Evolutionary conservation across 2,113 vertebrate species (phyloP), one percentile per base, ranked within the genome.

Genomic region (Acrocephalus kingi): DNA sequence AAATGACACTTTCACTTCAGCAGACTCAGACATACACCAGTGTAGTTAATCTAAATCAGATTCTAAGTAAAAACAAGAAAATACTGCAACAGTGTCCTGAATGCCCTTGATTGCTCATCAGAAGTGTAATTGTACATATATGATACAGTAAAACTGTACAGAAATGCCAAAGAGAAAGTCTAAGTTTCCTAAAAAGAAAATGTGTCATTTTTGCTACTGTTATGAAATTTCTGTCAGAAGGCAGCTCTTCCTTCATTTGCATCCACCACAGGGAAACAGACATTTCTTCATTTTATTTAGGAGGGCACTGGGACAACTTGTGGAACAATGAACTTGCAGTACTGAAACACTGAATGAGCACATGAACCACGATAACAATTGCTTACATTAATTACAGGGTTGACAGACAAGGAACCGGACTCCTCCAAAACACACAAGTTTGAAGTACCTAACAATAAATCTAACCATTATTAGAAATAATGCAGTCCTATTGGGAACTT

Each of bases 1-100:
- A 87, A 96, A 91, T 37, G 27, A 83, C 75, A 83, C 78, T 85
- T 78, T n/a, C 69, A 82, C 81, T 94, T 87, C 78, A 69, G 61
- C 19, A 84, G 69, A 56, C 55, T 83, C 80, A 75, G 64, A 73
- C 71, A 62, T 11, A 48, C 9, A 83, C 46, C 35, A 51, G 0
- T 9, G 67, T 3, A 67, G 68, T 76, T 73, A 80, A 90, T 79
- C 54, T 85, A 27, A 76, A 41, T 79, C 56, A 59, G 6, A 64
- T 14, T 82, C 31, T 10, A 45, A 80, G 30, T 37, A 15, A 94
- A 94, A 87, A 4, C 14, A 91, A 83, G n/a, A 66, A 90, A 45
- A 71, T 61, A 59, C 21, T 56, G 56, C 54, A 88, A 10, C 7
- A 37, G 43, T 62, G 35, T 55, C 76, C 58, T 73, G 81, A 79